Evolutionary conservation across 2,797 vertebrate species (phyloP).

Genomic region (Phalanger gymnotis): DNA sequence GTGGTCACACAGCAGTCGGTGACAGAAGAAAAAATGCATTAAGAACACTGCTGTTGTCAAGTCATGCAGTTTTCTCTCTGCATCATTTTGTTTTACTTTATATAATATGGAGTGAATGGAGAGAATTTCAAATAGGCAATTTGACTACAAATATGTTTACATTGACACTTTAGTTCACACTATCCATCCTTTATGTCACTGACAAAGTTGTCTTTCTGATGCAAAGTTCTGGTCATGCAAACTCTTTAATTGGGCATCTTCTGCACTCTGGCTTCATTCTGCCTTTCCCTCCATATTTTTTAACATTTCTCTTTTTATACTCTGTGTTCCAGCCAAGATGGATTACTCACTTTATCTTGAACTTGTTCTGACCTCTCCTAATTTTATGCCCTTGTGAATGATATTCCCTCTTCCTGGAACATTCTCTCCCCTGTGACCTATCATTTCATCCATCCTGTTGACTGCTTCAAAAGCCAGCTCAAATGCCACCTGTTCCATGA

Average conservation of each 20-base stretch:
- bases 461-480: neutral
- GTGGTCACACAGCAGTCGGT: neutral
- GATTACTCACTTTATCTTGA: neutral
- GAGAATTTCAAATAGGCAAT: neutral
- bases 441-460: neutral
- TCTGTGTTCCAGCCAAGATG: neutral
- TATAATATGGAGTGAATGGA: slow-evolving; percentile 1
- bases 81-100: neutral
- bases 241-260: neutral
- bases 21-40: neutral
- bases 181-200: neutral
- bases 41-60: neutral
- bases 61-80: no score
- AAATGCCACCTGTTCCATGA: neutral
- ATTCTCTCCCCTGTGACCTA: neutral
- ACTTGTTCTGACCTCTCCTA: neutral
- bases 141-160: neutral
- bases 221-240: neutral
- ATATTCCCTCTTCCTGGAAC: neutral
- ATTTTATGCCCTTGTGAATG: neutral
- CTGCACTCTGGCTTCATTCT: neutral
- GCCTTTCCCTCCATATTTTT: neutral
- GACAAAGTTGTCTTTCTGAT: neutral
- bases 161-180: neutral
- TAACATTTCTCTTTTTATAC: neutral